A percentile compares a stretch with the other conserved stretches of the same genome.
Conservation (phyloP, 2,797 vertebrate genomes). For the Buphagus erythrorhynchus region DNA sequence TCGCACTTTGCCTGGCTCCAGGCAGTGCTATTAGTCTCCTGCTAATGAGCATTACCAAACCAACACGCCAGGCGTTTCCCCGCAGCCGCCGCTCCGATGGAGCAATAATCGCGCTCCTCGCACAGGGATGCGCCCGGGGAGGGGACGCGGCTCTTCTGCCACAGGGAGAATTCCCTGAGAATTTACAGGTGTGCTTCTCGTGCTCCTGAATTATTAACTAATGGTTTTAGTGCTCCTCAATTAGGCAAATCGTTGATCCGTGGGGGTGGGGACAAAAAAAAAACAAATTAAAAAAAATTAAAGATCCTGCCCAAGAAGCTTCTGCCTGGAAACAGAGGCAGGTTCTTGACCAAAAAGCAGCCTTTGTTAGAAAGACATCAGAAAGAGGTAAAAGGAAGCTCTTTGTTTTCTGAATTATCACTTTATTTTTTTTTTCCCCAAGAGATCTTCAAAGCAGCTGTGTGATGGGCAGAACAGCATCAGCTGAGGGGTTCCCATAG, state of each 20-base stretch:
- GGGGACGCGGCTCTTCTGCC: constrained; percentile 10
- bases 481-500: background rate
- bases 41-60: constrained; percentile 29
- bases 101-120: background rate
- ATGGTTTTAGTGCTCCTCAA: constrained; percentile 53
- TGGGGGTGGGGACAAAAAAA: background rate
- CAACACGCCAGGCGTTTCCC: constrained; percentile 13
- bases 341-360: constrained; percentile 46
- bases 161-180: constrained; percentile 27
- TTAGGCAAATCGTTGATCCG: constrained; percentile 40
- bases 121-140: background rate
- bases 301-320: constrained; percentile 58
- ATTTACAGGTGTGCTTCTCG: constrained; percentile 58
- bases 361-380: background rate
- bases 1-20: background rate
- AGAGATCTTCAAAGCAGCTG: background rate
- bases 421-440: fast-evolving
- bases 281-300: background rate
- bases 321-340: constrained; percentile 60
- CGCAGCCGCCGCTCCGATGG: background rate
- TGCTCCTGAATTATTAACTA: no score
- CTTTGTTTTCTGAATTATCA: background rate
- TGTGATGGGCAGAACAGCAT: fast-evolving
- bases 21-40: background rate
- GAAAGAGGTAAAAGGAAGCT: constrained; percentile 4